A percentile compares a stretch with the other conserved stretches of the same genome.
Conservation (phyloP, 2,797 vertebrate species). For the Arremon brunneinucha region DNA sequence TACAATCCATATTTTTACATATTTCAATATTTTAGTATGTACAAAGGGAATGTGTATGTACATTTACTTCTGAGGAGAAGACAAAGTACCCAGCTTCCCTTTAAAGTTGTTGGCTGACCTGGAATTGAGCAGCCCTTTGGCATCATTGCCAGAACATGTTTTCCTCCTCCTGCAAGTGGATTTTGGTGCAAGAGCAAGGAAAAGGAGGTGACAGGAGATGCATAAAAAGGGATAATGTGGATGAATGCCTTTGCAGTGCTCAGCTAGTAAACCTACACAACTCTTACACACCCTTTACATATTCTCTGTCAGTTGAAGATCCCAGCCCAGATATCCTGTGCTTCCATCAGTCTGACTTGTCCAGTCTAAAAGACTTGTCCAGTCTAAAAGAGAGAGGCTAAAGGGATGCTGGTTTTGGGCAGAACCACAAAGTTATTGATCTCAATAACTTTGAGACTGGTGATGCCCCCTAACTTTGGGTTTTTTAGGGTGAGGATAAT, state of each 20-base stretch:
- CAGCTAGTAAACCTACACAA: neutral
- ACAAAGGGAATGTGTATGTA: neutral
- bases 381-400: neutral
- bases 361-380: neutral
- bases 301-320: neutral
- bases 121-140: slow-evolving; percentile 5
- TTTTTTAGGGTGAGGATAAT: neutral
- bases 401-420: neutral
- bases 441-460: no score
- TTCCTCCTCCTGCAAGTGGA: neutral
- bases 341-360: neutral
- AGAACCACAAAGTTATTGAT: neutral
- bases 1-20: slow-evolving; percentile 51
- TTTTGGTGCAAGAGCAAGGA: neutral
- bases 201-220: neutral
- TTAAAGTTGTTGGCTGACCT: neutral
- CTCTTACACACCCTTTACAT: neutral
- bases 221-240: neutral
- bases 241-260: neutral
- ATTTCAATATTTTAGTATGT: slow-evolving; percentile 55
- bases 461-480: no score
- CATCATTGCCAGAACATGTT: neutral
- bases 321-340: neutral
- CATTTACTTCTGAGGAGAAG: slow-evolving; percentile 11
- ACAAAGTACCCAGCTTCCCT: neutral